These are phyloP conservation scores for Ptychodera flava DNA, from an alignment of 35 echinoderm and acorn worm species.

Conservation along the genomic window DNA sequence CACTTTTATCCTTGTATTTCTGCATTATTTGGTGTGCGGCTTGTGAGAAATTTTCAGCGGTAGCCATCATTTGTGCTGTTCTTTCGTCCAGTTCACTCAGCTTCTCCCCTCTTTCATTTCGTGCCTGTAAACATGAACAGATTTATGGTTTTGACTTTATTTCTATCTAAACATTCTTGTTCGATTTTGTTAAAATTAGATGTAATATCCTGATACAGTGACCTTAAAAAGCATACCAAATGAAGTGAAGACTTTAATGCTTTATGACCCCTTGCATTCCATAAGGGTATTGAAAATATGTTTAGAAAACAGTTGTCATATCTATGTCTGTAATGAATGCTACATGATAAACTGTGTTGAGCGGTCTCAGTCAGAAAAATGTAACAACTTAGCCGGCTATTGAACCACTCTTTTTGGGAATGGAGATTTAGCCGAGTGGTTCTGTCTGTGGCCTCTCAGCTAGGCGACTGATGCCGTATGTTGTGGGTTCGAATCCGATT, in stretches of 20 bases:
- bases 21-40: slow-evolving; percentile 86
- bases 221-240: neutral
- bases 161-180: no score
- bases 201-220: neutral
- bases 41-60: slow-evolving; percentile 71
- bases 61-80: slow-evolving; percentile 87
- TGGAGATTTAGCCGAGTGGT: no score
- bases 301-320: neutral
- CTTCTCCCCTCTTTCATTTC: slow-evolving; percentile 88
- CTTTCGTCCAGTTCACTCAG: slow-evolving; percentile 81
- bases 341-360: no score
- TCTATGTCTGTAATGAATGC: no score
- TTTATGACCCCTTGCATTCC: neutral
- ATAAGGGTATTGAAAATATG: neutral
- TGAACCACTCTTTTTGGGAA: no score
- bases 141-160: no score
- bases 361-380: no score
- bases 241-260: neutral
- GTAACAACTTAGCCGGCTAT: no score
- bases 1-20: slow-evolving; percentile 98
- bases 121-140: slow-evolving; percentile 37
- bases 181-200: no score
- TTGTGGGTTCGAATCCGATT: no score
- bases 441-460: no score
- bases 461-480: no score